phyloP scores from a whole-genome alignment of 2,113 vertebrate genomes.

The Peromyscus californicus region DNA sequence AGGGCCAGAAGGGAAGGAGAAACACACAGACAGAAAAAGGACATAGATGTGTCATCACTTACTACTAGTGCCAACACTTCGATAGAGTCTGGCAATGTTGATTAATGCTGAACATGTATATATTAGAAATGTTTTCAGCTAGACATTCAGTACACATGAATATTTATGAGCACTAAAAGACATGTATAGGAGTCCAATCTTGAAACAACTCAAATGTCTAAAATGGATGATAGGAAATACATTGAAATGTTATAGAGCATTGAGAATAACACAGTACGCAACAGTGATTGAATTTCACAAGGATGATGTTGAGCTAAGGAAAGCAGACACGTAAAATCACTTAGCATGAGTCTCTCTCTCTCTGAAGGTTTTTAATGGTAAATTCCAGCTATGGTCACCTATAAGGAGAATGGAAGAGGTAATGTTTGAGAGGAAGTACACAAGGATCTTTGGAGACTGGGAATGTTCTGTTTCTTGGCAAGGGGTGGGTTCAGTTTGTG shows the following conservation, averaged over 20 bases:
- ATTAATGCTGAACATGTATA: neutral
- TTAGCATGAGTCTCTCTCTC: neutral
- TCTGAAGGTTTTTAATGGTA: neutral
- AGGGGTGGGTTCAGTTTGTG: neutral
- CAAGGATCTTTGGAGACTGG: neutral
- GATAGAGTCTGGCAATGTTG: neutral
- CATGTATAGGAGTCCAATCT: neutral
- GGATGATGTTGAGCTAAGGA: neutral
- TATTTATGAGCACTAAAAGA: neutral
- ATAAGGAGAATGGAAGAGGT: neutral
- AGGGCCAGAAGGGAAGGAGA: neutral
- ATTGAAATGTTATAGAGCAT: neutral
- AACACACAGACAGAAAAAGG: neutral
- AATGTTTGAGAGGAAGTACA: neutral
- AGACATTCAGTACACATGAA: slow-evolving; percentile 10
- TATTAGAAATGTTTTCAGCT: neutral
- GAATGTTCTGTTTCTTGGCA: neutral
- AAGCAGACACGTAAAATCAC: neutral
- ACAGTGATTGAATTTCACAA: neutral
- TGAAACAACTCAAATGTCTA: neutral
- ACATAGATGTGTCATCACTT: neutral
- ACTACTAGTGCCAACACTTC: neutral
- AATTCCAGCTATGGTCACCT: neutral
- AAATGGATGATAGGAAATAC: neutral
- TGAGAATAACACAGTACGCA: neutral